phyloP scores from a whole-genome alignment of 2,797 vertebrate genomes.

The Martes flavigula region DNA sequence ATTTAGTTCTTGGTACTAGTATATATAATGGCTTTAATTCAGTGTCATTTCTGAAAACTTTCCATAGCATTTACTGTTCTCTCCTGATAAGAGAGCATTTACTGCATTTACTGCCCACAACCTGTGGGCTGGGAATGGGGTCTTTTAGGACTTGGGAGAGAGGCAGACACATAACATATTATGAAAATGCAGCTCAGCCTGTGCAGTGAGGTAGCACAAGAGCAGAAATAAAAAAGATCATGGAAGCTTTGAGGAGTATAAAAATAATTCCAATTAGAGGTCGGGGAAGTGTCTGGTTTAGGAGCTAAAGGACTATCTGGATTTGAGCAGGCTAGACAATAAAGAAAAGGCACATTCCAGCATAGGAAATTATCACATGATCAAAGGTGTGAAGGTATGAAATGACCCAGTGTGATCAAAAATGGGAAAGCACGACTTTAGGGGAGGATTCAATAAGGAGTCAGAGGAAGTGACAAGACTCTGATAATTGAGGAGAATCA shows the following conservation, averaged over 20 bases:
- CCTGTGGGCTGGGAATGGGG: not conserved
- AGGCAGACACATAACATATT: not conserved
- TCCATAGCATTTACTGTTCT: not conserved
- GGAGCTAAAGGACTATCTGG: not conserved
- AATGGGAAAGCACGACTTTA: not conserved
- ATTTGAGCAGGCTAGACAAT: not conserved
- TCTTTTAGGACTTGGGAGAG: not conserved
- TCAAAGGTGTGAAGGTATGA: not conserved
- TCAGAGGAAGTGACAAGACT: not conserved
- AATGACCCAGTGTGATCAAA: not conserved
- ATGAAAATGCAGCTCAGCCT: not conserved
- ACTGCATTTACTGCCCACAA: no score
- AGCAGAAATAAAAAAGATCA: not conserved
- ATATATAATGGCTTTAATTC: constrained; percentile 19
- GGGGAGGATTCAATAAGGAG: not conserved
- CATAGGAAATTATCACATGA: not conserved
- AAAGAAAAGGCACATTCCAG: not conserved
- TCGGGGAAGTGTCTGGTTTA: not conserved
- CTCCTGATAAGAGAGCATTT: no score
- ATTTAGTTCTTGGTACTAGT: not conserved
- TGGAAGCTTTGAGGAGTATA: not conserved
- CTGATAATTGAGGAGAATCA: not conserved
- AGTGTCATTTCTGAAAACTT: not conserved
- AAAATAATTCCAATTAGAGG: not conserved
- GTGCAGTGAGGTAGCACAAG: not conserved